Evolutionary conservation across 2,797 vertebrate genomes (phyloP), one percentile per base, ranked within the genome.

Genomic region (Dicrostonyx torquatus): DNA sequence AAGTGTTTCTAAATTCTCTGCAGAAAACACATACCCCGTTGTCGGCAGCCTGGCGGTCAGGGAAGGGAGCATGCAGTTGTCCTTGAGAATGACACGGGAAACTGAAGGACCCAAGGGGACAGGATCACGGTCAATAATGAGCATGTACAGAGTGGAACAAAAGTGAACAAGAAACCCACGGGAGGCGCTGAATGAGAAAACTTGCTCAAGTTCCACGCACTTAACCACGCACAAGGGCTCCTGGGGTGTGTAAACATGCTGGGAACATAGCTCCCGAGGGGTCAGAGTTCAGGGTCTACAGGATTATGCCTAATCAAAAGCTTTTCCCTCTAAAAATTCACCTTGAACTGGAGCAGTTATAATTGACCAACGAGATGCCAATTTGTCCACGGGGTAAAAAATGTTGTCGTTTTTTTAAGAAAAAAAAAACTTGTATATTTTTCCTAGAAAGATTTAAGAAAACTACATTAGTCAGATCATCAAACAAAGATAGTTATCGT

Each of bases 251-350:
- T 34, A 40, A 85, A 68, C 37, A n/a, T 11, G 29, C 37, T 68
- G 5, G 62, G 31, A 85, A 68, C 77, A 50, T 53, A 64, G 18
- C 53, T 24, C 24, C 0, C 12, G 1, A 48, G 48, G 72, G 24
- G 64, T 37, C 83, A 43, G 85, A 48, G 58, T 75, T 86, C 72
- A 37, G 78, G 11, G 17, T 79, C 75, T 43, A 73, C 43, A 77
- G 79, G 26, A 78, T 9, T 26, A 2, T 82, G 64, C 70, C 62
- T 84, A 4, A 15, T 64, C 24, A 60, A 55, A 48, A 86, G 66
- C 22, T 60, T 79, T 92, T 76, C 70, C 55, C 10, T 80, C 83
- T 90, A 70, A 96, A 83, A 96, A 84, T 84, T 0, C 85, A 43
- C 20, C 70, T 78, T 26, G 48, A 91, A 45, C n/a, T 93, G 34